These are phyloP conservation scores for Drosophila limbata DNA, from an alignment of 2,888 invertebrate species.

Conservation along the genomic window DNA sequence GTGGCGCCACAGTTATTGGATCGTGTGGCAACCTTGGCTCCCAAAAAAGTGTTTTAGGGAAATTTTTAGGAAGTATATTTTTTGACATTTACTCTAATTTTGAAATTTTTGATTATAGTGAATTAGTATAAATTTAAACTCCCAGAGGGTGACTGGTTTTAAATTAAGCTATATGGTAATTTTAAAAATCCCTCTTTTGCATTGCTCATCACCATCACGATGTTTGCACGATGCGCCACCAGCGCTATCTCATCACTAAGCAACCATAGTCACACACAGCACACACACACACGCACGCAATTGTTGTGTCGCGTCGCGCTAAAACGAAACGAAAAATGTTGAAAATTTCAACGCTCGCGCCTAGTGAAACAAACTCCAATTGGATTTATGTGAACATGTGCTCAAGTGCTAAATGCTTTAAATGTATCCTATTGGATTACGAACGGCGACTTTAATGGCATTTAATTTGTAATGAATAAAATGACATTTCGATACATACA, in stretches of 20 bases:
- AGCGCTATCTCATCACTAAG: constrained; percentile 38
- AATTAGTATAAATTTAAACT: too few species aligned
- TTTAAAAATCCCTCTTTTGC: too few species aligned
- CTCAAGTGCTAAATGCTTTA: constrained; percentile 14
- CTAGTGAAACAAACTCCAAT: constrained; percentile 49
- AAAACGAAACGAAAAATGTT: constrained; percentile 59
- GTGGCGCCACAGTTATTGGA: too few species aligned
- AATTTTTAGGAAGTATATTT: too few species aligned
- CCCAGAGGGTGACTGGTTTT: too few species aligned
- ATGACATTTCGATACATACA: constrained; percentile 79
- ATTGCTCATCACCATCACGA: too few species aligned
- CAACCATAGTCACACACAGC: constrained; percentile 42
- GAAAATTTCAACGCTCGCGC: constrained; percentile 43
- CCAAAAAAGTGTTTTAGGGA: too few species aligned
- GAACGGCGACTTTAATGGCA: constrained; percentile 33
- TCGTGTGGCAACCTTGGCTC: too few species aligned
- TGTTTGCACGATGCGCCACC: background rate
- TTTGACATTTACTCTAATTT: too few species aligned
- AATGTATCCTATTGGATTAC: constrained; percentile 28
- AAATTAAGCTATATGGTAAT: too few species aligned
- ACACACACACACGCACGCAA: constrained; percentile 41
- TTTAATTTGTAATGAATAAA: constrained; percentile 45
- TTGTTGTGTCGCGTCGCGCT: constrained; percentile 76
- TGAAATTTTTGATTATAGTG: too few species aligned
- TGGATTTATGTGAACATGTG: constrained; percentile 33